These are phyloP conservation scores for Hypsibius dujardini DNA, from an alignment of 1,140 invertebrate species.

Conservation along the genomic window DNA sequence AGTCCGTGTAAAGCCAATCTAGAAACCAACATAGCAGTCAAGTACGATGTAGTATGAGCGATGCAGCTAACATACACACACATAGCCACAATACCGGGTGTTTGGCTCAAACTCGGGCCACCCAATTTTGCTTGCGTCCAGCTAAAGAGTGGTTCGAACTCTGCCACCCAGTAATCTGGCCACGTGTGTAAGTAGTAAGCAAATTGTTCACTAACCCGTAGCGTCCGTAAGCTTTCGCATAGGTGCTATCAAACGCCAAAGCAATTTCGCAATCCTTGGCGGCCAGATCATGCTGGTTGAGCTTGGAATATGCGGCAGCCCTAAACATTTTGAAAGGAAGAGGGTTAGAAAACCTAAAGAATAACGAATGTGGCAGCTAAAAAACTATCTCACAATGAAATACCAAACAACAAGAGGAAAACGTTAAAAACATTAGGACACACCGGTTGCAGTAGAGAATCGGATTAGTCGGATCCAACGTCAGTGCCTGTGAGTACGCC, in stretches of 20 bases:
- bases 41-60: no score
- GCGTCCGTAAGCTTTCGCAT: constrained; percentile 82
- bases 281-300: constrained; percentile 57
- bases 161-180: no score
- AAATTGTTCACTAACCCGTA: constrained; percentile 46
- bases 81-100: no score
- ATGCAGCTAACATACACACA: no score
- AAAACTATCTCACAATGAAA: not conserved
- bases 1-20: constrained; percentile 71
- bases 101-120: no score
- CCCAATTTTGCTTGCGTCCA: not conserved
- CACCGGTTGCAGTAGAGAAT: constrained; percentile 79
- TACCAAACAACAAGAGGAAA: not conserved
- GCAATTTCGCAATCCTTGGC: constrained; percentile 75
- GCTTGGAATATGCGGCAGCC: constrained; percentile 70
- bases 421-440: not conserved
- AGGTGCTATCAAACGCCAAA: constrained; percentile 64
- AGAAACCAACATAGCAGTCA: constrained; percentile 21
- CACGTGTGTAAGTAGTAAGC: no score
- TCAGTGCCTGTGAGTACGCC: constrained; percentile 42
- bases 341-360: constrained; percentile 17
- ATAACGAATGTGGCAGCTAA: not conserved
- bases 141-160: constrained; percentile 2
- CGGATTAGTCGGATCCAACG: constrained; percentile 62
- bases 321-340: constrained; percentile 32